Base-by-base conservation (phyloP, 2,113 vertebrate genomes). In the Limnothrissa miodon region DNA sequence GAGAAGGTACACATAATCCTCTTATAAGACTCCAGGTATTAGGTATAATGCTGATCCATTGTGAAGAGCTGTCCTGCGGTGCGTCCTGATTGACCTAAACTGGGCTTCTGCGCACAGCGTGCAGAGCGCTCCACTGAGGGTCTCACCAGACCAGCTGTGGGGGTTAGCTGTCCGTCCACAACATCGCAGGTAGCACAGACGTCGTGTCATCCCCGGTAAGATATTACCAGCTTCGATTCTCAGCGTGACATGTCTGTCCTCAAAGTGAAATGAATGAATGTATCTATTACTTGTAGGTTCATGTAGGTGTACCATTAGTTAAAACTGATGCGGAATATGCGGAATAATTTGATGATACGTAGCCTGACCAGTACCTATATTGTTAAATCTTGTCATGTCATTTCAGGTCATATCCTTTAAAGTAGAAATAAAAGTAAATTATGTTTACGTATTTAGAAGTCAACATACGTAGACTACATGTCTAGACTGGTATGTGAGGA, bases 11-110 rank as follows among this genome's bases (percentile, higher is more conserved):
- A 88, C 78, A 81, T 94, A 98, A 99, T 96, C 97, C 94, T 94
- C 97, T 99, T 98, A 98, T 90, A 88, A 90, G 91, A 84, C 94
- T 93, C 93, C 82, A 87, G 94, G 95, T 95, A 95, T 97, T 97
- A 96, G 91, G 93, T 93, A 95, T 97, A 97, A 96, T 93, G 92
- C 87, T 94, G 93, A 95, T 94, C 93, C 93, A 91, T 94, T 94
- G 95, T 95, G 93, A 93, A 93, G 94, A 88, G 88, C 88, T 93
- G 94, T 91, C 92, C 90, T 90, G 89, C 83, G 85, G 91, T 85
- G 88, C 92, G 97, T 92, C 97, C 97, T 97, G 93, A 90, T 93
- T 94, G 92, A 95, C 94, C 95, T 90, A 87, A 78, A 74, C 66
- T 36, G 66, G 66, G 62, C 78, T 81, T 81, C 53, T 90, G 90